phyloP scores from a whole-genome alignment of 2,797 vertebrate species.

The Denticeps clupeoides region DNA sequence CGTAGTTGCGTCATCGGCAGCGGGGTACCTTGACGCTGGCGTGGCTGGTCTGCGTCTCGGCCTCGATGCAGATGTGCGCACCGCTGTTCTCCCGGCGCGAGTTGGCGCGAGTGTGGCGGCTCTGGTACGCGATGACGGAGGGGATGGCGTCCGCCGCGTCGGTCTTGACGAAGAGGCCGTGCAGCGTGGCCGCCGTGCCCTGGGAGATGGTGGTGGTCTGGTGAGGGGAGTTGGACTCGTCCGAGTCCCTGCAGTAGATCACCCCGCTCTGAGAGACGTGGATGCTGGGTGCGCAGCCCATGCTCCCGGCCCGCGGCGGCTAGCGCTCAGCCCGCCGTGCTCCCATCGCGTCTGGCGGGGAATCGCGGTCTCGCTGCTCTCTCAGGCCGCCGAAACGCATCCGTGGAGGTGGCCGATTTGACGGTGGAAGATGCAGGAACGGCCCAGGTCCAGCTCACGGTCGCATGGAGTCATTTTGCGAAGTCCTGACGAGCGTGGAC shows the following conservation, averaged over 20 bases:
- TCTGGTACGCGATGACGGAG: slow-evolving; percentile 71
- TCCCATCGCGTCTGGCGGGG: too few relatives aligned
- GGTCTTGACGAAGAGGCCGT: slow-evolving; percentile 83
- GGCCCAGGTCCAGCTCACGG: too few relatives aligned
- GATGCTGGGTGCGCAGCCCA: slow-evolving; percentile 97
- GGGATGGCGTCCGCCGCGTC: slow-evolving; percentile 81
- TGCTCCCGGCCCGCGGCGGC: slow-evolving; percentile 44
- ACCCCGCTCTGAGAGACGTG: slow-evolving; percentile 97
- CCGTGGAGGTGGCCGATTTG: too few relatives aligned
- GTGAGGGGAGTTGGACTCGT: slow-evolving; percentile 85
- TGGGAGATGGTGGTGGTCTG: slow-evolving; percentile 81
- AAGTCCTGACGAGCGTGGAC: too few relatives aligned
- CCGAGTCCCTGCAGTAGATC: slow-evolving; percentile 94
- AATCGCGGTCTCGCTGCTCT: too few relatives aligned
- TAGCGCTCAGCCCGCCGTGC: slow-evolving; percentile 30
- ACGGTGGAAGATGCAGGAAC: too few relatives aligned
- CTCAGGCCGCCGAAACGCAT: too few relatives aligned
- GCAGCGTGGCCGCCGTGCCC: slow-evolving; percentile 71
- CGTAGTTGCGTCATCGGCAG: too few relatives aligned
- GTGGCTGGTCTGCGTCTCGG: slow-evolving; percentile 83
- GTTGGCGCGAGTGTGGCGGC: slow-evolving; percentile 59
- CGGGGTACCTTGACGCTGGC: slow-evolving; percentile 77
- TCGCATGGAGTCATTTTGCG: too few relatives aligned
- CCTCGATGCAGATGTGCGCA: slow-evolving; percentile 69
- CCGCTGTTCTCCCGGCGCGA: slow-evolving; percentile 56